Base-by-base conservation (phyloP, 2,888 invertebrate genomes). In the Diarsia mendica region DNA sequence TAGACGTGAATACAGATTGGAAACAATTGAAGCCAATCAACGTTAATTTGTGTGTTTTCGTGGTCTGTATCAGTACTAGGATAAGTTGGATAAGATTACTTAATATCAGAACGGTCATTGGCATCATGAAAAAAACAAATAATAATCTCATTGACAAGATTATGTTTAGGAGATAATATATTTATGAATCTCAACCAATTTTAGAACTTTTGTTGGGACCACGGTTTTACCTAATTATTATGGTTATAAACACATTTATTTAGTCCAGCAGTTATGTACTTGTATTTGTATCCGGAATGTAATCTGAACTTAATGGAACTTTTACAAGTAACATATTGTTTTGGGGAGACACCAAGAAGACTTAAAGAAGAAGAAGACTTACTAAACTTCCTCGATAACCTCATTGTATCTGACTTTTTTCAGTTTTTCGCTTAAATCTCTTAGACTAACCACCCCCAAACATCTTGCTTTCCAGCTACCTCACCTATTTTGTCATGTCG, bases 21-120 rank as follows among this genome's bases (percentile, higher is more conserved):
- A 67, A 77, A 15, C 46, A 60, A 49, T 75, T 51, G 18, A 58
- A 44, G 18, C 2, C 0, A 49, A 51, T 63, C 23, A 55, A 39
- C 23, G 13, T 63, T 3, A 33, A 23, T 44, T 44, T 46, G 8
- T 48, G 6, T 67, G 10, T 39, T 60, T 49, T 65, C n/a, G 3
- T 10, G 1, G 18, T 60, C 44, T 65, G 2, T 11, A 44, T 46
- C 4, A 8, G 9, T 20, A 23, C 18, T 11, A 6, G 9, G 28
- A 51, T 51, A 60, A 18, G 51, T 11, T 9, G 9, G 28, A 51
- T 51, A 60, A 18, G 51, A 48, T 53, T 15, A 46, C 15, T 58
- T 11, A 23, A 9, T 55, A 28, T n/a, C 39, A 44, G 49, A 58
- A n/a, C 2, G 4, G 5, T 18, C 6, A 44, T n/a, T 55, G 6